phyloP scores from a whole-genome alignment of 2,797 vertebrate species.

The Rousettus madagascariensis region DNA sequence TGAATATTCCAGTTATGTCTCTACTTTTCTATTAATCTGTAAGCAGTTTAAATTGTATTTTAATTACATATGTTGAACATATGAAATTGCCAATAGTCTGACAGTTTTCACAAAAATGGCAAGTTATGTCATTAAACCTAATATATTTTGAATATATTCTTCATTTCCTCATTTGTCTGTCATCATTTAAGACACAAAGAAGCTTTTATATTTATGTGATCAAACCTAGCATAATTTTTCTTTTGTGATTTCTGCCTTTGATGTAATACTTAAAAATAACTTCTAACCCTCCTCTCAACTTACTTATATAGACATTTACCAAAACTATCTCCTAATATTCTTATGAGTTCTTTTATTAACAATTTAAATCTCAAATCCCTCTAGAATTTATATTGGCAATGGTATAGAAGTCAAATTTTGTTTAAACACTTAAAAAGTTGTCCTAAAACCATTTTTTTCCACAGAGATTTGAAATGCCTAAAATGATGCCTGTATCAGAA shows the following conservation, averaged over 20 bases:
- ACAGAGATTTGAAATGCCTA: not conserved
- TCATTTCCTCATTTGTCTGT: not conserved
- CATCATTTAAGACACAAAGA: not conserved
- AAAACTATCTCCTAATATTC: not conserved
- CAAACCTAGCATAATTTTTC: not conserved
- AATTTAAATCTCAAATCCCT: conserved; percentile 9
- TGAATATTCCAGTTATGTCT: not conserved
- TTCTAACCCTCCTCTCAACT: not conserved
- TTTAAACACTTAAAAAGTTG: not conserved
- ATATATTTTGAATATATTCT: not conserved
- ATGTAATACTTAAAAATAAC: not conserved
- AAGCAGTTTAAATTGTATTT: conserved; percentile 30
- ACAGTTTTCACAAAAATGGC: not conserved
- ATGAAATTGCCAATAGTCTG: not conserved
- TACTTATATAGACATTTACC: not conserved
- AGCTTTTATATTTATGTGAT: not conserved
- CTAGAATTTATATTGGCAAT: not conserved
- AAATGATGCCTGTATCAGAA: not conserved
- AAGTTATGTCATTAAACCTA: not conserved
- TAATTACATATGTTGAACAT: not conserved
- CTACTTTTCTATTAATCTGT: not conserved
- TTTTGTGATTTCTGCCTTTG: not conserved
- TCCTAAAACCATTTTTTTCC: not conserved
- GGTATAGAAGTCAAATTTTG: not conserved
- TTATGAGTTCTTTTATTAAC: not conserved